Percentiles rank a stretch among this genome's conserved stretches.
phyloP scores from a whole-genome alignment of 2,888 invertebrate genomes.

The Drosophila nigritarsus region DNA sequence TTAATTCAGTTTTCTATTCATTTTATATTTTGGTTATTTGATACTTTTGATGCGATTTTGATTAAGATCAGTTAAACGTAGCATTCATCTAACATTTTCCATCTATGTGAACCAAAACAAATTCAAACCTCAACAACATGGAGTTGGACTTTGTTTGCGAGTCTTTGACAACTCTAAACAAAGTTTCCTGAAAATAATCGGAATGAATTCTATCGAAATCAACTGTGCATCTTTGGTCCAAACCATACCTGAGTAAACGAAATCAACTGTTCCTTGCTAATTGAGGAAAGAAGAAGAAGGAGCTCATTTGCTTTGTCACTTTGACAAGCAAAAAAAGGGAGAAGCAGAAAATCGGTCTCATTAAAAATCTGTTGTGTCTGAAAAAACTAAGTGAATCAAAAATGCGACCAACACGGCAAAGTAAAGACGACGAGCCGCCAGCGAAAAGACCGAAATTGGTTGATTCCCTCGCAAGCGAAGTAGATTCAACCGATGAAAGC shows the following conservation, averaged over 20 bases:
- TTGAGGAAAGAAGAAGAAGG: neutral
- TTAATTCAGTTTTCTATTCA: neutral
- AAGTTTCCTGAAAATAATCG: neutral
- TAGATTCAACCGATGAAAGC: neutral
- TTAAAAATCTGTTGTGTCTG: too few relatives aligned
- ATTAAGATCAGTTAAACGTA: neutral
- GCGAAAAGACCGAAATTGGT: rapidly evolving
- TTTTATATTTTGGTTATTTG: neutral
- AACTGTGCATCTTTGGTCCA: neutral
- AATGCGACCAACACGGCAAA: too few relatives aligned
- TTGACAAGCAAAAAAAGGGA: neutral
- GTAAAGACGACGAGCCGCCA: too few relatives aligned
- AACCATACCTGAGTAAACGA: neutral
- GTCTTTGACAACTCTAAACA: neutral
- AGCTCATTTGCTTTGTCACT: neutral
- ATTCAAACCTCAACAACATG: neutral
- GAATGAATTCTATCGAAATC: neutral
- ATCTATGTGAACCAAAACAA: neutral
- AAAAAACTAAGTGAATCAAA: too few relatives aligned
- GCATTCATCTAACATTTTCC: neutral
- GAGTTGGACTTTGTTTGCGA: neutral
- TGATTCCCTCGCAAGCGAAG: neutral
- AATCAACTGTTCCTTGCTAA: neutral
- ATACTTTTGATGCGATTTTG: neutral
- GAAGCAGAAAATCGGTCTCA: too few relatives aligned